Evolutionary conservation across 2,888 invertebrate genomes (phyloP), one percentile per base, ranked within the genome.

Genomic region (Dugesia japonica): DNA sequence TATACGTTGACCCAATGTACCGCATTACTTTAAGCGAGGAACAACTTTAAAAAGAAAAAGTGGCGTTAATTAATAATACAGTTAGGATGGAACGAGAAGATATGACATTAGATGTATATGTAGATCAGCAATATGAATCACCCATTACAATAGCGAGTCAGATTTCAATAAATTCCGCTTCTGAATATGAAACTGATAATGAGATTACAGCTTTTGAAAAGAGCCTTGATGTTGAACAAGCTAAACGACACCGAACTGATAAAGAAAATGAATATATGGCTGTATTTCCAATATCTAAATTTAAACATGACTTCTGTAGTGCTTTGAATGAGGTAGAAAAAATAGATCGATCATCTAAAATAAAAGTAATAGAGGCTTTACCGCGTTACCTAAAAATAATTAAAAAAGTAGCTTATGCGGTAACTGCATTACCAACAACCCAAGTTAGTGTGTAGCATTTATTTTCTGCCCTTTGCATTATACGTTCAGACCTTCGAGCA

Each of bases 251-350:
- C n/a, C 38, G 23, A 56, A 56, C 17, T n/a, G 56, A 20, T 56
- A n/a, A 4, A 56, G 56, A 56, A 56, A 23, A 56, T 56, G n/a
- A 56, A n/a, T 9, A 56, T 56, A 23, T 20, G n/a, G 23, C n/a
- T 9, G 17, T 56, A 56, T 23, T n/a, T 56, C 9, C 56, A 56
- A 56, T 56, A 4, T 56, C 56, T n/a, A 56, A 56, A 56, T 56
- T 56, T 56, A 56, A 56, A 56, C 56, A 20, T 56, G n/a, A n/a
- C n/a, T n/a, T 20, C 23, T 56, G 4, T 20, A 56, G n/a, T 56
- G 56, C 56, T 56, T 56, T 56, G 56, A 56, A 56, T 56, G 56
- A 56, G 23, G n/a, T 56, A 56, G 56, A 56, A 56, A 56, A 56
- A 56, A 31, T 31, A 9, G 56, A 56, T 56, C 56, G 23, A n/a